Evolutionary conservation across 2,797 vertebrate genomes (phyloP).

Genomic region (Callimico goeldii): DNA sequence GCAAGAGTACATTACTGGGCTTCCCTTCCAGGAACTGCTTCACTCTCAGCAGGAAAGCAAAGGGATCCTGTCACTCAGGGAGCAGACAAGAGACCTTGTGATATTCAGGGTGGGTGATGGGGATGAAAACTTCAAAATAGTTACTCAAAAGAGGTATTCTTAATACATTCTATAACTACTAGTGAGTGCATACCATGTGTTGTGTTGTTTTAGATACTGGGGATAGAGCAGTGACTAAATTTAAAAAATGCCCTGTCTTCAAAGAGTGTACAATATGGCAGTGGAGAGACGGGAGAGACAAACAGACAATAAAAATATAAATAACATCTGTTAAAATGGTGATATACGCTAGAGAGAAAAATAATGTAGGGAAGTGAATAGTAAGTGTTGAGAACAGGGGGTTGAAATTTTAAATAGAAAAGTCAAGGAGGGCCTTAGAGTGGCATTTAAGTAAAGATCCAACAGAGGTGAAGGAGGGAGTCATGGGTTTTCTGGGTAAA

Average conservation of each 20-base stretch:
- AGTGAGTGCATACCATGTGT: neutral
- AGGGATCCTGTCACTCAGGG: neutral
- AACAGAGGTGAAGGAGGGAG: neutral
- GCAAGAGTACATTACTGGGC: neutral
- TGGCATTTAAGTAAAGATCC: neutral
- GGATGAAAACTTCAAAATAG: neutral
- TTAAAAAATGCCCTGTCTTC: neutral
- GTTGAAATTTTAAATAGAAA: neutral
- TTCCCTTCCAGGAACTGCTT: neutral
- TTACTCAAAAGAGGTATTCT: neutral
- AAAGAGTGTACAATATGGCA: neutral
- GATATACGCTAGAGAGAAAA: neutral
- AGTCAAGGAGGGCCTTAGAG: neutral
- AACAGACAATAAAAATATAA: neutral
- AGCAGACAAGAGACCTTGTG: neutral
- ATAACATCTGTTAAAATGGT: neutral
- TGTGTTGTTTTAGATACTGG: neutral
- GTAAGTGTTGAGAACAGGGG: neutral
- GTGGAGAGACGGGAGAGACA: neutral
- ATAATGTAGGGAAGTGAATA: neutral
- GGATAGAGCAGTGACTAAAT: neutral
- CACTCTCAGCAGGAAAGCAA: neutral
- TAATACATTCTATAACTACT: neutral
- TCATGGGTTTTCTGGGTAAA: neutral
- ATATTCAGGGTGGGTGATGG: neutral